Evolutionary conservation across 2,113 vertebrate genomes (phyloP), one percentile per base, ranked within the genome.

Genomic region (Brachyhypopomus gauderio): DNA sequence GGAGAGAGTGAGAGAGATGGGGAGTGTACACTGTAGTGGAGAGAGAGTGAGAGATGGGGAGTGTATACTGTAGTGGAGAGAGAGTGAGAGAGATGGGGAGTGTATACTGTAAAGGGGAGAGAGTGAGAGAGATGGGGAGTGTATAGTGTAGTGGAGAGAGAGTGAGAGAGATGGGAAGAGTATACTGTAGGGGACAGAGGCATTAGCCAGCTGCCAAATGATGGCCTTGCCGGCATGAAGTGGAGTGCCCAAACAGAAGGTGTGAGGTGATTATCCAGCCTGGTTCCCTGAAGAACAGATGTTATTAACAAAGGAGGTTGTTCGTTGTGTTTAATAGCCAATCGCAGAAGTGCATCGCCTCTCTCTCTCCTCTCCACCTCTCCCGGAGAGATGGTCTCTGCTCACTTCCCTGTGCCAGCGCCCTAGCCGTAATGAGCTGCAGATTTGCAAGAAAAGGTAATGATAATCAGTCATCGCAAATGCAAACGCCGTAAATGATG

Each of bases 171-270:
- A 94, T 72, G 56, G 74, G 48, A 81, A 55, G 70, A 86, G 72
- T 85, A 86, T 85, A 87, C 80, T 87, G 90, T 88, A 91, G 91
- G 85, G 89, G 86, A 87, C 69, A 89, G 83, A 95, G 93, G 92
- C 91, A 93, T 91, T 94, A 94, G 93, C 95, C 95, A 95, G 94
- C 93, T 94, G 95, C 93, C 94, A 94, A 95, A 95, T 95, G 94
- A 95, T 94, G 93, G 93, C 92, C 93, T 94, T 95, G 94, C 95
- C 95, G 94, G 94, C 94, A 92, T 94, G 93, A 91, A 90, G 93
- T 94, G 91, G 93, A 93, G 93, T 93, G 91, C 92, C 94, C 94
- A 94, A 96, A 93, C 92, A 95, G 94, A 95, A 96, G 91, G 93
- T 94, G 93, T 90, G 92, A 90, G 92, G 93, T 92, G 92, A 92